These are phyloP conservation scores for Clytia hemisphaerica DNA, from an alignment of 30 jellyfish, hydroid and myxozoan species.

Conservation along the genomic window DNA sequence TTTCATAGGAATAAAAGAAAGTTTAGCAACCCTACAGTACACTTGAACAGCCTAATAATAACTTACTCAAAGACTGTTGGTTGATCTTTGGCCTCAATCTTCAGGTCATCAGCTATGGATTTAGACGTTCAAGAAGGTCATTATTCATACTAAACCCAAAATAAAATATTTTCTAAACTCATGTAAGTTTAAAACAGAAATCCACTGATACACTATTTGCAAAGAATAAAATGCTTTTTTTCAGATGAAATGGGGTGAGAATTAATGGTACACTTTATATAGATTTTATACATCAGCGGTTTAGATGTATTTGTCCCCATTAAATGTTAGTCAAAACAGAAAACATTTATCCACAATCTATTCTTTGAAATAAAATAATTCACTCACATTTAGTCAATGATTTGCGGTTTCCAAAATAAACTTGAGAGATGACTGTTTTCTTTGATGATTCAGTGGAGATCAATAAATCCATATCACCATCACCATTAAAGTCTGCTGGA, in stretches of 20 bases:
- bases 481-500: constrained; percentile 91
- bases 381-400: constrained; percentile 37
- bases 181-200: neutral
- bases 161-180: neutral
- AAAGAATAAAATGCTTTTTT: neutral
- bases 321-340: constrained; percentile 18
- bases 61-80: constrained; percentile 78
- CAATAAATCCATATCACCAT: constrained; percentile 78
- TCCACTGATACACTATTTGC: neutral
- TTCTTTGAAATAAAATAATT: neutral
- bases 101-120: neutral
- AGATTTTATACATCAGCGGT: no score
- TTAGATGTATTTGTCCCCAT: no score
- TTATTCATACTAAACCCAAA: neutral
- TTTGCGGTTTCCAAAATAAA: constrained; percentile 46
- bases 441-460: constrained; percentile 27
- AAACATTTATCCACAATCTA: neutral
- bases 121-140: no score
- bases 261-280: no score
- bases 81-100: constrained; percentile 30
- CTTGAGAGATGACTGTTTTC: constrained; percentile 23
- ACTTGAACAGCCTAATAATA: neutral
- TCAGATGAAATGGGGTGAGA: no score
- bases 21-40: no score
- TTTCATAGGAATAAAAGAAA: no score